These are phyloP conservation scores for Ormyrus labotus DNA, from an alignment of 2,888 invertebrate genomes.

Conservation along the genomic window DNA sequence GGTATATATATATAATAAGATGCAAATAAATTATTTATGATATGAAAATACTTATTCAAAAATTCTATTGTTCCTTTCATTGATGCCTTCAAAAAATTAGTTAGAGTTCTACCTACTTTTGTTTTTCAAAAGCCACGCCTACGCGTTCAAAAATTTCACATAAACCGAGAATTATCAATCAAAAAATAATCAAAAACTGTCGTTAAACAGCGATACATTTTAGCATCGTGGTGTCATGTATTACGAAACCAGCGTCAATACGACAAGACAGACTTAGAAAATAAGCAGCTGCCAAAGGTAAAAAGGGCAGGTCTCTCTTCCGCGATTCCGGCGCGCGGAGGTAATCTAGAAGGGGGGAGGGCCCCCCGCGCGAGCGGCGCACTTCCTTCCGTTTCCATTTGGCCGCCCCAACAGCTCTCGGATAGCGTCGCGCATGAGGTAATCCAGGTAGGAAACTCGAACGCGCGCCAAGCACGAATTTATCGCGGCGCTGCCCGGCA, in stretches of 20 bases:
- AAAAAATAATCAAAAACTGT: neutral
- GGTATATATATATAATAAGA: too few relatives aligned
- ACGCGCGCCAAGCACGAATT: constrained; percentile 25
- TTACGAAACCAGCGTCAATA: neutral
- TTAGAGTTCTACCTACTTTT: too few relatives aligned
- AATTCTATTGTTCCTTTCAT: too few relatives aligned
- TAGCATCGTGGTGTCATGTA: too few relatives aligned
- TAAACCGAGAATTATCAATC: too few relatives aligned
- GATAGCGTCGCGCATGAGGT: constrained; percentile 70
- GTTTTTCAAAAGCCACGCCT: too few relatives aligned
- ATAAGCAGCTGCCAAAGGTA: neutral
- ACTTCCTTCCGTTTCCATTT: constrained; percentile 74
- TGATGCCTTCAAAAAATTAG: too few relatives aligned
- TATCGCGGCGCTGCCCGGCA: constrained; percentile 20
- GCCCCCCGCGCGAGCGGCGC: constrained; percentile 26
- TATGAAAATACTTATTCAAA: too few relatives aligned
- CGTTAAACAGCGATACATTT: too few relatives aligned
- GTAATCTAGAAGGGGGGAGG: constrained; percentile 25
- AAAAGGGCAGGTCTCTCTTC: constrained; percentile 35
- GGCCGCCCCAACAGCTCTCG: constrained; percentile 49
- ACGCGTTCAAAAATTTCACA: too few relatives aligned
- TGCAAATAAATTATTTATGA: too few relatives aligned
- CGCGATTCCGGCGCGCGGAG: constrained; percentile 45
- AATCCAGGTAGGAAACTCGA: constrained; percentile 57
- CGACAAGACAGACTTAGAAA: neutral